Percentiles rank a stretch among this genome's conserved stretches.
phyloP scores from a whole-genome alignment of 2,888 invertebrate species.

The Sussaba pulchella region DNA sequence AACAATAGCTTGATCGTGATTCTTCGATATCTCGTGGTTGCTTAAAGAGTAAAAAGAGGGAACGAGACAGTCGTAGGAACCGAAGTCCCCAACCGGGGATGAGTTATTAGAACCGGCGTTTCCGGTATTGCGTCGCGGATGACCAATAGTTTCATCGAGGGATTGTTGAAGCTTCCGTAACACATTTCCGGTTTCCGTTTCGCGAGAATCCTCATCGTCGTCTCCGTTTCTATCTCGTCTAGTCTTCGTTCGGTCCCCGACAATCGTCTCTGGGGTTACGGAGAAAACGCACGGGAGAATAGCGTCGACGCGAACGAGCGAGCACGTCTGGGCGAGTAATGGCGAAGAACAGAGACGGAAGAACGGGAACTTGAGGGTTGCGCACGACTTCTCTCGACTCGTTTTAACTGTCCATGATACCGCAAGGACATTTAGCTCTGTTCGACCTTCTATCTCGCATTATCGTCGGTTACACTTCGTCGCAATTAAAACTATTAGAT shows the following conservation, averaged over 20 bases:
- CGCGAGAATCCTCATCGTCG: constrained; percentile 72
- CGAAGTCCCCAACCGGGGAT: constrained; percentile 75
- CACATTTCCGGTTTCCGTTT: constrained; percentile 85
- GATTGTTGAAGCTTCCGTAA: constrained; percentile 85
- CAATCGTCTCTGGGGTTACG: constrained; percentile 28
- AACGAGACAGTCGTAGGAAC: constrained; percentile 65
- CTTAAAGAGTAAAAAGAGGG: constrained; percentile 45
- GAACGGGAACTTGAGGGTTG: constrained; percentile 55
- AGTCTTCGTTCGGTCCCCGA: constrained; percentile 52
- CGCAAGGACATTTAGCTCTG: constrained; percentile 58
- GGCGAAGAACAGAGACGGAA: constrained; percentile 13
- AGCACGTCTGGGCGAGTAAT: constrained; percentile 46
- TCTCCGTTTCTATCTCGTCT: constrained; percentile 56
- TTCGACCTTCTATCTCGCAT: constrained; percentile 41
- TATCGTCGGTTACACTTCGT: constrained; percentile 22
- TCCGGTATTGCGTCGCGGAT: constrained; percentile 84
- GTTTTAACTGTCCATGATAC: constrained; percentile 56
- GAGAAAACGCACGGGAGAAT: constrained; percentile 44
- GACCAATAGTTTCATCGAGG: constrained; percentile 85
- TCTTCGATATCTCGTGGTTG: constrained; percentile 45
- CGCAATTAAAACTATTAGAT: constrained; percentile 8
- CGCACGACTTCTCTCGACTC: constrained; percentile 63
- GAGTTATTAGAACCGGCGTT: constrained; percentile 84
- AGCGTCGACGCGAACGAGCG: constrained; percentile 63
- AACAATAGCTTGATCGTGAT: constrained; percentile 54